Base-by-base conservation (phyloP, 2,797 vertebrate genomes). In the Propithecus deckenii region DNA sequence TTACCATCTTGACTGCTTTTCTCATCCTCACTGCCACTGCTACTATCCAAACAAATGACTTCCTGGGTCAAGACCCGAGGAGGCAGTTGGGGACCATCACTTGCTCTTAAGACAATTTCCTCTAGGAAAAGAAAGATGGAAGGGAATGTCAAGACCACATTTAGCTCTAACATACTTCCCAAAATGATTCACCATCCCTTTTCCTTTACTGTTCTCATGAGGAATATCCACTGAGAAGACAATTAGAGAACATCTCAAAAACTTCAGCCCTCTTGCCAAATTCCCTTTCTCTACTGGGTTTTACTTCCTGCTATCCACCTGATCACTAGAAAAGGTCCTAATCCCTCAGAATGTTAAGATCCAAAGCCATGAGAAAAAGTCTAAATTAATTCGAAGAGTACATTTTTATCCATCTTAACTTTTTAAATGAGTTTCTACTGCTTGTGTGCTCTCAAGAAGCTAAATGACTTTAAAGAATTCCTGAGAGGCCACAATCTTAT, bases 41-140 rank as follows among this genome's bases (percentile, higher is more conserved):
- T 99, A 93, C 99, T 99, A 98, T 99, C 99, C 97, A 99, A 98
- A 97, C 99, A 99, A 98, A 99, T 99, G 79, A 99, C 99, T 98
- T 99, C 99, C 97, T 99, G 99, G 98, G 99, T 99, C 97, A 98
- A 95, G 32, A 99, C 99, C 92, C 99, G 99, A 81, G 99, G 98
- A 74, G 99, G 98, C 94, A 99, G 98, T 88, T 99, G 99, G 97
- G 99, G 98, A 32, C 99, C 99, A 94, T 99, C 99, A 48, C 99
- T 99, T 96, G 99, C 98, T 98, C 98, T 99, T 98, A 98, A 99
- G 98, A 99, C 98, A 52, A 99, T 97, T 93, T 99, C 99, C 92
- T 99, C 99, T 99, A 97, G 97, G 80, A 96, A 76, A 97, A 59
- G 61, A 76, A 95, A 92, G 25, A 89, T 28, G 59, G 52, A 41